Percentiles rank a stretch among this genome's conserved stretches.
phyloP scores from a whole-genome alignment of 2,888 invertebrate species.

The Caenorhabditis wallacei region DNA sequence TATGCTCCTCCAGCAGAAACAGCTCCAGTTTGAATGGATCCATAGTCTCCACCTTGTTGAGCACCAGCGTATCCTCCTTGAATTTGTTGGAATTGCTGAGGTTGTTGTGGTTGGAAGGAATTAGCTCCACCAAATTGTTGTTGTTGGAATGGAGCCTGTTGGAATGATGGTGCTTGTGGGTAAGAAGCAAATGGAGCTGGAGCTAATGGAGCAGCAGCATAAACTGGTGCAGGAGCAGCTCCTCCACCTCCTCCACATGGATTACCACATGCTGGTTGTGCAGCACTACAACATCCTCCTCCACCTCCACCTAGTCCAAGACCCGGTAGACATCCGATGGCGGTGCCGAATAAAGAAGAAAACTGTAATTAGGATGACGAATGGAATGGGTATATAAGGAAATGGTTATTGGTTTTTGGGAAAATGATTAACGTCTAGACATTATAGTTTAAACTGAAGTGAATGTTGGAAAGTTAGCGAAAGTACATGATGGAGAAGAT shows the following conservation, averaged over 20 bases:
- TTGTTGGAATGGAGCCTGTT: conserved; percentile 32
- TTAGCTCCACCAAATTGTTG: conserved; percentile 41
- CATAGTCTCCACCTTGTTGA: conserved; percentile 38
- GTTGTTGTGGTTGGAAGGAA: conserved; percentile 17
- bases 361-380: conserved; percentile 41
- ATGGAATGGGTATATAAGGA: conserved; percentile 27
- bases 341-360: conserved; percentile 43
- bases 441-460: not conserved
- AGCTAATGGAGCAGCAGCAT: conserved; percentile 57
- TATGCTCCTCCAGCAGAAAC: conserved; percentile 50
- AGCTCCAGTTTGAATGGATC: conserved; percentile 41
- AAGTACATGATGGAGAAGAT: too few relatives aligned
- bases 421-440: conserved; percentile 16
- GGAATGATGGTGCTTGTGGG: conserved; percentile 45
- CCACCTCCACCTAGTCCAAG: conserved; percentile 53
- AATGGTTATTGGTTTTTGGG: conserved; percentile 18
- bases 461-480: not conserved
- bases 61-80: conserved; percentile 46
- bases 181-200: conserved; percentile 54
- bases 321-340: conserved; percentile 59
- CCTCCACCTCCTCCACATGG: conserved; percentile 43
- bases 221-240: conserved; percentile 47
- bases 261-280: conserved; percentile 39
- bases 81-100: conserved; percentile 29
- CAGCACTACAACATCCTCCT: conserved; percentile 52